phyloP scores from a whole-genome alignment of 2,113 vertebrate genomes.

The Anolis sagrei region DNA sequence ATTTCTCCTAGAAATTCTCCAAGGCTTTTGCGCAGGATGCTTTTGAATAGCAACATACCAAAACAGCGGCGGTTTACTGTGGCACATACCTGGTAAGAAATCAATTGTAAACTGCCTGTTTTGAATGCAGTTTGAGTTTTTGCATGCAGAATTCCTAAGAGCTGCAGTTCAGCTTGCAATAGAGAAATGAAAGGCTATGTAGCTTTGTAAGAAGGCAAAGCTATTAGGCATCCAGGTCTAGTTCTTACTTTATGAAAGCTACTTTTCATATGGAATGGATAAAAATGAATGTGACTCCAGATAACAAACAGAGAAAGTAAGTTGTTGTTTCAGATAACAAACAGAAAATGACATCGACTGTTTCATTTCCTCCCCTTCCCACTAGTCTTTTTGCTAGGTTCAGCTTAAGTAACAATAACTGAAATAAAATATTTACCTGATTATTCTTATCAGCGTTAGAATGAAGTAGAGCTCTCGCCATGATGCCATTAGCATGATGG shows the following conservation, averaged over 20 bases:
- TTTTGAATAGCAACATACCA: constrained; percentile 92
- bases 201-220: constrained; percentile 11
- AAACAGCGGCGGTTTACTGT: constrained; percentile 97
- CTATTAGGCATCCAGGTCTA: constrained; percentile 20
- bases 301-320: constrained; percentile 53
- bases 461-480: not conserved
- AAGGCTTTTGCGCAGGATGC: constrained; percentile 92
- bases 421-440: constrained; percentile 10
- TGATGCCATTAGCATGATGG: not conserved
- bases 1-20: constrained; percentile 93
- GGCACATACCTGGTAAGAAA: constrained; percentile 96
- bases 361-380: constrained; percentile 44
- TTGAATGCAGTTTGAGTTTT: not conserved
- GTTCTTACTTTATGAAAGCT: constrained; percentile 42
- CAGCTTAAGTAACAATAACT: constrained; percentile 20
- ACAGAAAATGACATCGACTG: constrained; percentile 22
- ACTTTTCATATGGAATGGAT: constrained; percentile 59
- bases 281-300: constrained; percentile 52
- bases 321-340: constrained; percentile 54
- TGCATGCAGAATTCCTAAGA: not conserved
- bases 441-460: constrained; percentile 17
- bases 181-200: constrained; percentile 22
- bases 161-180: not conserved
- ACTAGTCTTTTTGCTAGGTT: not conserved
- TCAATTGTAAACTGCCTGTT: not conserved